These are phyloP conservation scores for Toxotes chatareus DNA, from an alignment of 2,113 vertebrate species.

Conservation along the genomic window DNA sequence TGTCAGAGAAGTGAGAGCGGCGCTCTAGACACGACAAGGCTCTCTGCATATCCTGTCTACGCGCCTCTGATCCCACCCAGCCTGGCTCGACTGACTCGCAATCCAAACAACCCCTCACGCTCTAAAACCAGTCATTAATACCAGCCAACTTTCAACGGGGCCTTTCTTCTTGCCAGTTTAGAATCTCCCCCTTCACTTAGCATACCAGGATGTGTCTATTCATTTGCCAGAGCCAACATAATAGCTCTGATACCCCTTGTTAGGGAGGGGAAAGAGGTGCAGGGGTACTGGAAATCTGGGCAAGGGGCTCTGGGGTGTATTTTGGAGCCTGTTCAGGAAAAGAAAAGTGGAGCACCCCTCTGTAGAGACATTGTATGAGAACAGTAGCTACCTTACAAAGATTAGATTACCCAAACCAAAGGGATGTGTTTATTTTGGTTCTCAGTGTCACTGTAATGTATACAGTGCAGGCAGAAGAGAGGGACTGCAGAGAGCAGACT, in stretches of 20 bases:
- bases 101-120: slow-evolving; percentile 67
- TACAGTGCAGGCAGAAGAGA: slow-evolving; percentile 52
- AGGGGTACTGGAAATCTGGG: slow-evolving; percentile 61
- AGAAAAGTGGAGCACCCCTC: slow-evolving; percentile 77
- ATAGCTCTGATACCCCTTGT: slow-evolving; percentile 73
- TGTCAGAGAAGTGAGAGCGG: slow-evolving; percentile 55
- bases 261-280: slow-evolving; percentile 32
- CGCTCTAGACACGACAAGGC: slow-evolving; percentile 55
- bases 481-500: slow-evolving; percentile 44
- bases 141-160: slow-evolving; percentile 61
- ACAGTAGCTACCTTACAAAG: slow-evolving; percentile 79
- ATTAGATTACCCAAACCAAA: slow-evolving; percentile 73
- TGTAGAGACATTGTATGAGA: slow-evolving; percentile 75
- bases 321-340: slow-evolving; percentile 83
- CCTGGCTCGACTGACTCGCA: slow-evolving; percentile 41
- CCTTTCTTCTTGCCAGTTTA: slow-evolving; percentile 54
- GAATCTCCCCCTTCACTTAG: slow-evolving; percentile 64
- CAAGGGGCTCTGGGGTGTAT: slow-evolving; percentile 73
- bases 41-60: slow-evolving; percentile 60
- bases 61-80: slow-evolving; percentile 62
- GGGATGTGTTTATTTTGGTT: slow-evolving; percentile 77
- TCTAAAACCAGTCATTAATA: slow-evolving; percentile 72
- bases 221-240: slow-evolving; percentile 70
- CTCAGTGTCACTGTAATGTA: slow-evolving; percentile 69
- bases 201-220: slow-evolving; percentile 69